Evolutionary conservation across 37 sponge, comb jelly and placozoan genomes (phyloP).

Genomic region (Ephydatia muelleri): DNA sequence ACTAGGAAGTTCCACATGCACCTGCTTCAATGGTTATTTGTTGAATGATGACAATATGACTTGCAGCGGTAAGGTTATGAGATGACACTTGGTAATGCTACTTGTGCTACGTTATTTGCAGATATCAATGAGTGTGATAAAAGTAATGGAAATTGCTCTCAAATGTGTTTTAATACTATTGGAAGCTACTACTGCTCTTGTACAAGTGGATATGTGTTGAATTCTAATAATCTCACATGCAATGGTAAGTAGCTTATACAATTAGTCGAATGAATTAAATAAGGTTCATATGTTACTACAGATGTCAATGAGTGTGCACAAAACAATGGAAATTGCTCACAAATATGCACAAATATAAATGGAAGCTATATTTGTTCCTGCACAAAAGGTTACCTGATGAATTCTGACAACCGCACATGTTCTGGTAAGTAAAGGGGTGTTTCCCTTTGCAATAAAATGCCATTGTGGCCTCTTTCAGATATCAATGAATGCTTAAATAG

Average conservation of each 20-base stretch:
- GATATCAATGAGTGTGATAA: not conserved
- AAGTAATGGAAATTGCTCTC: not conserved
- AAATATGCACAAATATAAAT: constrained; percentile 26
- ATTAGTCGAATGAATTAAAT: no score
- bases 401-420: not conserved
- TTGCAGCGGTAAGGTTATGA: not conserved
- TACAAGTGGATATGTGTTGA: no score
- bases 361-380: not conserved
- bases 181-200: no score
- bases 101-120: not conserved
- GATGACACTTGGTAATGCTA: not conserved
- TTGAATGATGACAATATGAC: not conserved
- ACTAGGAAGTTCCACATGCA: constrained; percentile 12
- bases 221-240: not conserved
- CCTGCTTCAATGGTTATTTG: not conserved
- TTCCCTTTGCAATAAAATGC: not conserved
- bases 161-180: no score
- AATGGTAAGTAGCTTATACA: constrained; percentile 11
- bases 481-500: constrained; percentile 22
- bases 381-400: not conserved
- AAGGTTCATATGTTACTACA: no score
- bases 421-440: not conserved
- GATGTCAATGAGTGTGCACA: no score
- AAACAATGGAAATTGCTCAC: not conserved
- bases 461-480: not conserved